Evolutionary conservation across 2,888 invertebrate genomes (phyloP).

Genomic region (Trichogramma evanescens): DNA sequence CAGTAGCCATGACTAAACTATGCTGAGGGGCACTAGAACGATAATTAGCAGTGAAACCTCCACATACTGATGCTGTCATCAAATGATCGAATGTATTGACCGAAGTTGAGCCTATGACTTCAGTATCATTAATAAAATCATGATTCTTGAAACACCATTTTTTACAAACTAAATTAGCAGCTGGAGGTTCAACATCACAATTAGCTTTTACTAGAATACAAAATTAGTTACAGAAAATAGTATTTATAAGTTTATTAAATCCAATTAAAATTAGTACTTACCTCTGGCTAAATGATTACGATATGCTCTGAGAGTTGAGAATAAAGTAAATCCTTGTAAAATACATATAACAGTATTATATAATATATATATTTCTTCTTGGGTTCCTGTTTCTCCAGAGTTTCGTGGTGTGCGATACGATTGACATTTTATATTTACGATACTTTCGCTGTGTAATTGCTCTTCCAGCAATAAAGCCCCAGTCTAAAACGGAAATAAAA

Average conservation of each 20-base stretch:
- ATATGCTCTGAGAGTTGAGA: slow-evolving; percentile 71
- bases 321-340: slow-evolving; percentile 69
- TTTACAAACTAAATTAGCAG: slow-evolving; percentile 64
- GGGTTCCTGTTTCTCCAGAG: slow-evolving; percentile 41
- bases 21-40: slow-evolving; percentile 70
- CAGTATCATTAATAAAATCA: slow-evolving; percentile 68
- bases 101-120: slow-evolving; percentile 65
- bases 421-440: slow-evolving; percentile 73
- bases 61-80: slow-evolving; percentile 69
- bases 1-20: slow-evolving; percentile 68
- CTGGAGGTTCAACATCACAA: slow-evolving; percentile 55
- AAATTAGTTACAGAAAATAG: neutral
- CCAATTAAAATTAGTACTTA: slow-evolving; percentile 37
- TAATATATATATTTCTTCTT: slow-evolving; percentile 69
- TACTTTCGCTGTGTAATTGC: slow-evolving; percentile 74
- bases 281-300: slow-evolving; percentile 75
- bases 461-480: slow-evolving; percentile 77
- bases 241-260: neutral
- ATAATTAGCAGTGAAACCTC: slow-evolving; percentile 65
- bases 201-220: slow-evolving; percentile 50
- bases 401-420: slow-evolving; percentile 53
- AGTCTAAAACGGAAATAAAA: slow-evolving; percentile 47
- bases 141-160: slow-evolving; percentile 84
- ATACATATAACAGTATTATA: slow-evolving; percentile 68
- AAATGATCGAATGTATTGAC: slow-evolving; percentile 82